A percentile compares a stretch with the other conserved stretches of the same genome.
Evolutionary conservation across 2,888 invertebrate species (phyloP).

Genomic region (Thyatira batis): DNA sequence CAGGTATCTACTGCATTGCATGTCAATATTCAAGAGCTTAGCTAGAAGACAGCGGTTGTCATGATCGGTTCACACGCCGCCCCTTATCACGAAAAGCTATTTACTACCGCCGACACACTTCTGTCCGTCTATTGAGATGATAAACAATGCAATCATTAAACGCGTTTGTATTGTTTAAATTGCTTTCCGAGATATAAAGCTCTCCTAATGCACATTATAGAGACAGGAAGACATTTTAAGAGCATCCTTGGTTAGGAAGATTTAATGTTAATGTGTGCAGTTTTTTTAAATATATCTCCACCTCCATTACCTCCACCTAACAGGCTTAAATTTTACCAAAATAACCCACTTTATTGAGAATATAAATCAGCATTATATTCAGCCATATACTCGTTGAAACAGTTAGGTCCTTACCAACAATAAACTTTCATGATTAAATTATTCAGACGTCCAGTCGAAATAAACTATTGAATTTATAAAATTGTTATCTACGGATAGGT

Average conservation of each 20-base stretch:
- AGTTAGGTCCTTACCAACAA: conserved; percentile 12
- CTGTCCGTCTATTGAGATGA: conserved; percentile 57
- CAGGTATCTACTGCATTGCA: no score
- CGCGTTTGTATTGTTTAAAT: conserved; percentile 42
- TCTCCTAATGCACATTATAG: conserved; percentile 11
- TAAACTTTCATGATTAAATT: conserved; percentile 31
- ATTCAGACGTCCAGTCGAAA: conserved; percentile 38
- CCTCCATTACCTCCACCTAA: no score
- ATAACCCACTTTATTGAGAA: background rate
- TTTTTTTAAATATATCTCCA: no score
- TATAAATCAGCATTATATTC: background rate
- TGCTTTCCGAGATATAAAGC: conserved; percentile 17
- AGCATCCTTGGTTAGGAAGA: background rate
- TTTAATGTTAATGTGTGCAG: no score
- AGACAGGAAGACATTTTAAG: conserved; percentile 1
- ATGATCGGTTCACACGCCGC: conserved; percentile 58
- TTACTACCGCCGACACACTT: conserved; percentile 62
- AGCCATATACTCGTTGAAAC: background rate
- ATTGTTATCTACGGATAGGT: conserved; percentile 40
- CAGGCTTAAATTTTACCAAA: no score
- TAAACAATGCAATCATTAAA: conserved; percentile 49
- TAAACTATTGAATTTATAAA: conserved; percentile 50
- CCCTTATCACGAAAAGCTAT: conserved; percentile 60
- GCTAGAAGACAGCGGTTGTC: conserved; percentile 10
- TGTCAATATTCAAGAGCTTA: background rate